Percentiles rank a stretch among this genome's conserved stretches.
Evolutionary conservation across 35 echinoderm and acorn worm genomes (phyloP).

Genomic region (Hemicentrotus pulcherrimus): DNA sequence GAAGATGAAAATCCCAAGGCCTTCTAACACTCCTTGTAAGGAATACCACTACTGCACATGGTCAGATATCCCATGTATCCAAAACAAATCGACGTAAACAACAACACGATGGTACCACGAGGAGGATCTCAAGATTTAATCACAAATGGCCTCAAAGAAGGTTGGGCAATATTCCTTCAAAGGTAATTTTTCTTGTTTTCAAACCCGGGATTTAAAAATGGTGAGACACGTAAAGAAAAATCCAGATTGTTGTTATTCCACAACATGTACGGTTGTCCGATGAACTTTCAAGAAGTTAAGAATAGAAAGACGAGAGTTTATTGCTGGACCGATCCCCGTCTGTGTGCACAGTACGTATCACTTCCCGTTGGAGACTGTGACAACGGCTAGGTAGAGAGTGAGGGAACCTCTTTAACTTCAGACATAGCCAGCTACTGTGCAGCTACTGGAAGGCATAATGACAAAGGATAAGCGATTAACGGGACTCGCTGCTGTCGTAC

Average conservation of each 20-base stretch:
- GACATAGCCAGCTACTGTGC: not conserved
- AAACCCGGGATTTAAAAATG: not conserved
- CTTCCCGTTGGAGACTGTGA: not conserved
- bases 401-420: not conserved
- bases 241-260: not conserved
- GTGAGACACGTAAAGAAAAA: not conserved
- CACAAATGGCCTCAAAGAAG: not conserved
- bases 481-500: not conserved
- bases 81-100: not conserved
- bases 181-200: not conserved
- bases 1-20: not conserved
- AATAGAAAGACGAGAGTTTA: not conserved
- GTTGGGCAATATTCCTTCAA: not conserved
- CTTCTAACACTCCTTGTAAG: not conserved
- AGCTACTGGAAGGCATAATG: not conserved
- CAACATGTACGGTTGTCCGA: not conserved
- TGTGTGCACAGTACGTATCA: conserved; percentile 8
- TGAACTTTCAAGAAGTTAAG: not conserved
- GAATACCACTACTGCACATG: not conserved
- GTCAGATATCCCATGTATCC: not conserved
- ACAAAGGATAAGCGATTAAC: conserved; percentile 35
- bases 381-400: not conserved
- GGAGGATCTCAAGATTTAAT: not conserved
- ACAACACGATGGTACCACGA: not conserved
- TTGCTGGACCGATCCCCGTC: not conserved